phyloP scores from a whole-genome alignment of 2,113 vertebrate species.

The Neodontobutis hainanensis region DNA sequence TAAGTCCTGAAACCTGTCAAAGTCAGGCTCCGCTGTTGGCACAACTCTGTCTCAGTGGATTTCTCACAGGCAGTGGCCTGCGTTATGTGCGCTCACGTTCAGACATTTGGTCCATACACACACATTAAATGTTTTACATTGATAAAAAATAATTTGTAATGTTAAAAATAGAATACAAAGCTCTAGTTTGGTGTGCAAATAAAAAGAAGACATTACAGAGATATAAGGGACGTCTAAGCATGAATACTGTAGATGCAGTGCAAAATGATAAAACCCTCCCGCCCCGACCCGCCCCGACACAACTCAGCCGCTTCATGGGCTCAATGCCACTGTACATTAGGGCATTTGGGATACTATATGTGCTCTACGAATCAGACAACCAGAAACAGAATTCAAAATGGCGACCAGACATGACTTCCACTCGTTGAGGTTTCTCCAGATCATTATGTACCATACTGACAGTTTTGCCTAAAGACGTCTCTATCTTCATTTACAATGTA shows the following conservation, averaged over 20 bases:
- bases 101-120: slow-evolving; percentile 82
- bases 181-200: slow-evolving; percentile 84
- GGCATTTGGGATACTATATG: slow-evolving; percentile 69
- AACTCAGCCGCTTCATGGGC: slow-evolving; percentile 30
- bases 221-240: slow-evolving; percentile 77
- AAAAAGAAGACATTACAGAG: slow-evolving; percentile 78
- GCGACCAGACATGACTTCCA: slow-evolving; percentile 65
- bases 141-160: slow-evolving; percentile 82
- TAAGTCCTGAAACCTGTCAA: slow-evolving; percentile 19
- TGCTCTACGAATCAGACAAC: slow-evolving; percentile 71
- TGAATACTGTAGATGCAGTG: slow-evolving; percentile 81
- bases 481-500: slow-evolving; percentile 55
- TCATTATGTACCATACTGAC: slow-evolving; percentile 51
- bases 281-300: slow-evolving; percentile 6
- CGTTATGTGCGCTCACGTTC: slow-evolving; percentile 58
- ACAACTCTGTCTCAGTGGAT: slow-evolving; percentile 67
- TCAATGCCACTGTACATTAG: slow-evolving; percentile 62
- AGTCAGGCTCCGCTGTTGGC: slow-evolving; percentile 49
- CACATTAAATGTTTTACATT: slow-evolving; percentile 77
- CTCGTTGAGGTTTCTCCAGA: slow-evolving; percentile 66
- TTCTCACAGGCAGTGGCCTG: slow-evolving; percentile 62
- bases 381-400: slow-evolving; percentile 49
- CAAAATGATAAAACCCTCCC: slow-evolving; percentile 72
- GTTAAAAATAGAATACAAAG: slow-evolving; percentile 83
- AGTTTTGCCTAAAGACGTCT: slow-evolving; percentile 49